Base-by-base conservation (phyloP, 2,888 invertebrate genomes). In the Macroteleia sp. region DNA sequence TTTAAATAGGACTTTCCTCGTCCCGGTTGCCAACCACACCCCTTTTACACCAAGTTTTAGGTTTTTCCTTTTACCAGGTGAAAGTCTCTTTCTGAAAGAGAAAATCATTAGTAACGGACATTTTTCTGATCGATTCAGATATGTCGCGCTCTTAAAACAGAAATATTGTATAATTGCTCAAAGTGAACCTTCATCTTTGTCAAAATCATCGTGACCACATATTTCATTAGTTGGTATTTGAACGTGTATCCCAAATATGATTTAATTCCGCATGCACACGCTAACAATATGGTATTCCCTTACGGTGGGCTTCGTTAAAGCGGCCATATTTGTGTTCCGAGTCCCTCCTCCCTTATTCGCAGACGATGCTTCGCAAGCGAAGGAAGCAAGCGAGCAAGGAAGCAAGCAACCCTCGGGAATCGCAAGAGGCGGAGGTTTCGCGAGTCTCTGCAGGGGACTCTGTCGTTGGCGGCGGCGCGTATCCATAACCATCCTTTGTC, bases 401-500 rank as follows among this genome's bases (percentile, higher is more conserved):
- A 52, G 39, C 59, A 50, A 52, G 57, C 81, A 83, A 87, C 87
- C 86, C 88, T 88, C 85, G 86, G 86, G 86, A 80, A 76, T 76
- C 73, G 76, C 86, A 81, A 84, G 86, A 86, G 88, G 81, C 80
- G 83, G 84, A 85, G 85, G 86, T 83, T 80, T 81, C 83, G 84
- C 64, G 75, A 57, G 62, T 57, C 80, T 71, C 79, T 77, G 73
- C 73, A 75, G 74, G 85, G 83, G 85, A 83, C 81, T 81, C 84
- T 76, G 80, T 77, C 80, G 82, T 77, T 66, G 80, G 85, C 80
- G 86, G 82, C 87, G 86, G 86, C 89, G 89, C 89, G 88, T 91
- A 91, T 91, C 91, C 90, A 91, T 91, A 91, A 91, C 91, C 89
- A 82, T 89, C 90, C 90, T 91, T 91, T 91, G 91, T 90, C 89